Conservation (phyloP, 2,797 vertebrate genomes). For the Coilia nasus region DNA sequence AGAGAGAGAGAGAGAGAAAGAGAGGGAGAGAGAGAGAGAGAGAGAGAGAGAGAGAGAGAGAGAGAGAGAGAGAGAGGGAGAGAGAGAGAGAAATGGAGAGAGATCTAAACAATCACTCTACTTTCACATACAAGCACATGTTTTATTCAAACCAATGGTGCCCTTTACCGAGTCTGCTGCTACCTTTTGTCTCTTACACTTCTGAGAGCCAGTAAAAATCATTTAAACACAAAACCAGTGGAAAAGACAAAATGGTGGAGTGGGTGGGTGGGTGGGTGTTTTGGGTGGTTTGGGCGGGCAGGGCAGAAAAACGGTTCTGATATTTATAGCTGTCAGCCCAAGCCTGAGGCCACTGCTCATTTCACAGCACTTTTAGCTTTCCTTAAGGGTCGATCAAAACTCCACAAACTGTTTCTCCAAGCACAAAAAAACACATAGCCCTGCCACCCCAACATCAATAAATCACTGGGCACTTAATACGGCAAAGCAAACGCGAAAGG, state of each 20-base stretch:
- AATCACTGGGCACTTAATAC: conserved; percentile 70
- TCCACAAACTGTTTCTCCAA: conserved; percentile 25
- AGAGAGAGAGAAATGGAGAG: conserved; percentile 37
- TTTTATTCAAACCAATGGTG: conserved; percentile 28
- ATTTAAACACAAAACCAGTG: background rate
- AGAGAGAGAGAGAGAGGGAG: background rate
- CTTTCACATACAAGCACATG: background rate
- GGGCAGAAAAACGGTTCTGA: background rate
- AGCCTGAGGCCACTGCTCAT: background rate
- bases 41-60: background rate
- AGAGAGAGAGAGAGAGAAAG: conserved; percentile 8
- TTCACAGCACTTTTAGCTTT: background rate
- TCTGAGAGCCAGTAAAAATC: background rate
- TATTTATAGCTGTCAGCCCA: background rate
- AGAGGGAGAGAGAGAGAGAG: conserved; percentile 26
- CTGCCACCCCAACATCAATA: conserved; percentile 62
- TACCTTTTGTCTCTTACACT: background rate
- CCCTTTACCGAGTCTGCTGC: background rate
- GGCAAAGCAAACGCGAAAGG: conserved; percentile 63
- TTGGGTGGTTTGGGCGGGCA: too few species aligned
- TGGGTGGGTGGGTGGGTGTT: background rate
- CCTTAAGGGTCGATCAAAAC: conserved; percentile 1
- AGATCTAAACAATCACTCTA: conserved; percentile 17
- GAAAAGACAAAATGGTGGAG: background rate
- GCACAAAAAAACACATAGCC: conserved; percentile 14